Percentiles rank a stretch among this genome's conserved stretches.
Evolutionary conservation across 2,888 invertebrate species (phyloP).

Genomic region (Bugulina stolonifera): DNA sequence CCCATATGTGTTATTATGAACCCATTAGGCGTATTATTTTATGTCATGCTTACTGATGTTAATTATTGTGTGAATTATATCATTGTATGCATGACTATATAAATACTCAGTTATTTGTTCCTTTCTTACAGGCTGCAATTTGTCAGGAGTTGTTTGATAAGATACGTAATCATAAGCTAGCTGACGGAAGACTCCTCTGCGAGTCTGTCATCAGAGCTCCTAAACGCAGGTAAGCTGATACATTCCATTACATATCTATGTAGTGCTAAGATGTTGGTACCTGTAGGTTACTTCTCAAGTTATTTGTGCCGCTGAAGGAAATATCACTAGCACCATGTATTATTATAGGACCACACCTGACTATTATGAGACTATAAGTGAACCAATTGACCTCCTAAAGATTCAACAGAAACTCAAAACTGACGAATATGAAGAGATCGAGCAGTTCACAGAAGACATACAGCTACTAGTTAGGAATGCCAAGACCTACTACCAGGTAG

Average conservation of each 20-base stretch:
- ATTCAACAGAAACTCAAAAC: slow-evolving; percentile 95
- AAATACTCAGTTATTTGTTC: not conserved
- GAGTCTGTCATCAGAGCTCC: slow-evolving; percentile 92
- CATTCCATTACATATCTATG: too few species aligned
- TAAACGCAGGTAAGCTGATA: slow-evolving; percentile 70
- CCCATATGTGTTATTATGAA: too few species aligned
- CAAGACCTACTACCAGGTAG: slow-evolving; percentile 81
- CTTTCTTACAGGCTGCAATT: slow-evolving; percentile 47
- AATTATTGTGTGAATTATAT: too few species aligned
- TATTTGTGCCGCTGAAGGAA: not conserved
- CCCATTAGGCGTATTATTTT: too few species aligned
- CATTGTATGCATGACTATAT: not conserved
- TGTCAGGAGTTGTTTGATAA: slow-evolving; percentile 84
- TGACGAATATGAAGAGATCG: slow-evolving; percentile 90
- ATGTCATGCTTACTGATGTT: too few species aligned
- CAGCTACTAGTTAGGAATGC: slow-evolving; percentile 88
- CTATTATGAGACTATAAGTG: slow-evolving; percentile 69
- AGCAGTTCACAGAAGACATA: slow-evolving; percentile 82
- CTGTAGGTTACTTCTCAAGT: slow-evolving; percentile 19
- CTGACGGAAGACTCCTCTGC: slow-evolving; percentile 81
- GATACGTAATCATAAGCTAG: slow-evolving; percentile 81
- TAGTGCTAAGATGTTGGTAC: too few species aligned
- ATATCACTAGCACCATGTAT: not conserved
- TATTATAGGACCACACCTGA: slow-evolving; percentile 51
- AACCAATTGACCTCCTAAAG: slow-evolving; percentile 88